These are phyloP conservation scores for Monodelphis domestica DNA, from an alignment of 2,797 vertebrate species.

Conservation along the genomic window DNA sequence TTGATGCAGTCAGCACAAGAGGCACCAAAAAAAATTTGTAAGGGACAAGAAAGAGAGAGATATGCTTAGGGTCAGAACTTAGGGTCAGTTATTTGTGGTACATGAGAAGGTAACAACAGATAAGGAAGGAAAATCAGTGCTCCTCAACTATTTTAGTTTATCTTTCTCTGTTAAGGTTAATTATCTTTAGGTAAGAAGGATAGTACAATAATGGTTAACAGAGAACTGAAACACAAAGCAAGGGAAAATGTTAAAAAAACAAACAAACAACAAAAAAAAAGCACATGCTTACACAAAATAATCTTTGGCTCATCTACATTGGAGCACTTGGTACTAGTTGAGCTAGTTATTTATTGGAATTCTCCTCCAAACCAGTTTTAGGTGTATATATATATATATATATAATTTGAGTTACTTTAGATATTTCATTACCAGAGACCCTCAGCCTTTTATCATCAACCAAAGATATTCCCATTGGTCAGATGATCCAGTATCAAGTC, in stretches of 20 bases:
- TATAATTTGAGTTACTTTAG: too few species aligned
- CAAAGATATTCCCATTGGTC: neutral
- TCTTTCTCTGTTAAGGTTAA: neutral
- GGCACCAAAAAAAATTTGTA: neutral
- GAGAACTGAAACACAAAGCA: neutral
- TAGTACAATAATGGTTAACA: neutral
- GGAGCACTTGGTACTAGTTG: neutral
- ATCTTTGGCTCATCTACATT: neutral
- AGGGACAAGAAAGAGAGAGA: neutral
- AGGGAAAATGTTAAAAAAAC: too few species aligned
- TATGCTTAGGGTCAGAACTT: too few species aligned
- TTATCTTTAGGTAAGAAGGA: neutral
- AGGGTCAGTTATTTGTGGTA: neutral
- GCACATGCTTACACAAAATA: neutral
- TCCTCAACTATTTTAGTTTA: neutral
- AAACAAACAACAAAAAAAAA: too few species aligned
- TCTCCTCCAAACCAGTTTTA: too few species aligned
- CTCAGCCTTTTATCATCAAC: neutral
- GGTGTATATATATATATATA: too few species aligned
- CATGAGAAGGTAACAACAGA: neutral
- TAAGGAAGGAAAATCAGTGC: neutral
- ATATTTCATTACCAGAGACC: neutral
- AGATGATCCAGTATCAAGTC: neutral
- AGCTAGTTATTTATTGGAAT: neutral
- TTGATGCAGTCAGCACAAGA: neutral